phyloP scores from a whole-genome alignment of 2,888 invertebrate genomes.

The Sepiola atlantica region DNA sequence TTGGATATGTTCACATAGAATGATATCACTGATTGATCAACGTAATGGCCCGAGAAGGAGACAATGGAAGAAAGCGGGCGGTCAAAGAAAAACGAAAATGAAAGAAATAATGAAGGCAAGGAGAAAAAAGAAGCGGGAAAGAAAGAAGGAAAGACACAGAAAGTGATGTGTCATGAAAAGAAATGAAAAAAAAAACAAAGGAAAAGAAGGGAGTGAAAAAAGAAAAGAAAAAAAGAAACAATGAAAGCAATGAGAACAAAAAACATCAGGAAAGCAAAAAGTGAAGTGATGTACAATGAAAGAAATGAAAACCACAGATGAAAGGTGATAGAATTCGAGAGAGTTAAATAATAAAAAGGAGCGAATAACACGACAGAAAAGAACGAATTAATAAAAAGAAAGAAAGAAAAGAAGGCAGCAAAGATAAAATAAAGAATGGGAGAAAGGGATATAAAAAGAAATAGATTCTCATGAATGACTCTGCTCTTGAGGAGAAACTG shows the following conservation, averaged over 20 bases:
- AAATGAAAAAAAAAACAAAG: not conserved
- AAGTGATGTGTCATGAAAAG: not conserved
- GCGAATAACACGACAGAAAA: not conserved
- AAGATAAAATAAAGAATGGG: not conserved
- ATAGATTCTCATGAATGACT: too few species aligned
- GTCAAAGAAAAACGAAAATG: too few species aligned
- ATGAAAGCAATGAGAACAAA: too few species aligned
- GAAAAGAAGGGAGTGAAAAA: not conserved
- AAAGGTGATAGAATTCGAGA: too few species aligned
- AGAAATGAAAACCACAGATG: too few species aligned
- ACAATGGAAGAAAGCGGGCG: not conserved
- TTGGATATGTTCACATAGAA: not conserved
- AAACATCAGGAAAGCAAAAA: too few species aligned
- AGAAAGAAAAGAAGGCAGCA: not conserved
- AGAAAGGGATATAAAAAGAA: too few species aligned
- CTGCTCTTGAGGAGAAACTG: too few species aligned
- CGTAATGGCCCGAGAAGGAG: not conserved
- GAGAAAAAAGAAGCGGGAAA: rapidly evolving
- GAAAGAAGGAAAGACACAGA: not conserved
- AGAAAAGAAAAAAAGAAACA: not conserved
- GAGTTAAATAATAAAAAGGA: too few species aligned
- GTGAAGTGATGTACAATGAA: too few species aligned
- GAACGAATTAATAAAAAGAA: not conserved
- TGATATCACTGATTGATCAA: not conserved
- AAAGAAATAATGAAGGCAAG: not conserved